Evolutionary conservation across 2,797 vertebrate genomes (phyloP), one percentile per base, ranked within the genome.

Genomic region (Coregonus suidteri): DNA sequence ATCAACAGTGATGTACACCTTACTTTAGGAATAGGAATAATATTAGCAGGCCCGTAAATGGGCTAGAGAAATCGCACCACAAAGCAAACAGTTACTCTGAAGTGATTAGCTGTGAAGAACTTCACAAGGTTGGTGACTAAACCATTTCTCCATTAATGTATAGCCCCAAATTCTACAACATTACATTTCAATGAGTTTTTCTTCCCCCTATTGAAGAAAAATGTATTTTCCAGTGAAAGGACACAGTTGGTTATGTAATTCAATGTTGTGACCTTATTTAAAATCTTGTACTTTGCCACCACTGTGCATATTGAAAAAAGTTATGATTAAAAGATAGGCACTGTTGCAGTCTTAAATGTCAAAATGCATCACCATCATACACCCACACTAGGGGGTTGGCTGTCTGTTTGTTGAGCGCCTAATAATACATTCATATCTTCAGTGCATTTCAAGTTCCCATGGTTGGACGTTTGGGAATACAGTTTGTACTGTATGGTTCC

Each of bases 281-380:
- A 56, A n/a, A 6, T 54, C 34, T 31, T 2, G 66, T 41, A 4
- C 54, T 74, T 13, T 56, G 41, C 31, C 74, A 74, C n/a, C 64
- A 41, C 72, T 79, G 62, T 75, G 37, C 68, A 59, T 25, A 41
- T 74, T 83, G 54, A 71, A 83, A 70, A 73, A 25, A 62, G 14
- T 5, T 1, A 75, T 79, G 59, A 84, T 77, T 79, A 81, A 81
- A 82, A 76, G 20, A 84, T 78, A 5, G 75, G 47, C 30, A 16
- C 7, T 59, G 65, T 37, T 16, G 9, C n/a, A 56, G 64, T 54
- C 67, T 76, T 84, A 85, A 82, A 85, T 85, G 84, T 87, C 87
- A 87, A 79, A 83, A 79, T 79, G 77, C 56, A 59, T 89, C 76
- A 87, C 73, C 80, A 71, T 87, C 80, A 76, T 81, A 82, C 78